Evolutionary conservation across 2,113 vertebrate species (phyloP).

Genomic region (Mohoua ochrocephala): DNA sequence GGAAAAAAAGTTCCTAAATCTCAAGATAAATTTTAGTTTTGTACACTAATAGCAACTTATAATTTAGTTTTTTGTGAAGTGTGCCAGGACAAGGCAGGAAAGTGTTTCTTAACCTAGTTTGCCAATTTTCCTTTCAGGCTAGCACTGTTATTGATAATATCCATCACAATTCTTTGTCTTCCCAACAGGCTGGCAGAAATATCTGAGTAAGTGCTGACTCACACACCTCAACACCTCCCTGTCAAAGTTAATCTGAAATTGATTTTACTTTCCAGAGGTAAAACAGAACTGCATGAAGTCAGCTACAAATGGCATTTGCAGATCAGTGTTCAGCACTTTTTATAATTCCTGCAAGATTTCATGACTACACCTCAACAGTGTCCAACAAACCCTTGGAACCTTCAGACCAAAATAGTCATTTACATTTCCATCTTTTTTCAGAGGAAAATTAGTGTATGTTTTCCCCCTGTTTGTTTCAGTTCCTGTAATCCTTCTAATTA

Average conservation of each 20-base stretch:
- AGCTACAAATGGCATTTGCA: background rate
- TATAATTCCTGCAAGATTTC: background rate
- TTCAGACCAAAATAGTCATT: background rate
- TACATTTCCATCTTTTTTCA: background rate
- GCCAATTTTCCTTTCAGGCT: background rate
- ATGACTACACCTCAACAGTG: background rate
- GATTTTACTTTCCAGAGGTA: conserved; percentile 31
- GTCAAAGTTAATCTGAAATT: conserved; percentile 32
- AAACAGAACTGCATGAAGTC: background rate
- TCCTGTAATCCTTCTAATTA: background rate
- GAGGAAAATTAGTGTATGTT: background rate
- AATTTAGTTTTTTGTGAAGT: background rate
- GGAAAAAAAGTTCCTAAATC: background rate
- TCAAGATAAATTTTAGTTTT: background rate
- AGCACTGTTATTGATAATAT: conserved; percentile 1
- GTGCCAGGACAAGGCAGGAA: background rate
- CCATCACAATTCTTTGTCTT: conserved; percentile 15
- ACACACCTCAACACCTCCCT: background rate
- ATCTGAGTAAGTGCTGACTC: background rate
- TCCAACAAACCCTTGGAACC: background rate
- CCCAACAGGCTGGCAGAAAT: background rate
- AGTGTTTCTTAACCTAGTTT: background rate
- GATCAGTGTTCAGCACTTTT: background rate
- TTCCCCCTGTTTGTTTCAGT: background rate
- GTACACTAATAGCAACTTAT: background rate